Conservation (phyloP, 2,797 vertebrate genomes). For the Hybognathus amarus region DNA sequence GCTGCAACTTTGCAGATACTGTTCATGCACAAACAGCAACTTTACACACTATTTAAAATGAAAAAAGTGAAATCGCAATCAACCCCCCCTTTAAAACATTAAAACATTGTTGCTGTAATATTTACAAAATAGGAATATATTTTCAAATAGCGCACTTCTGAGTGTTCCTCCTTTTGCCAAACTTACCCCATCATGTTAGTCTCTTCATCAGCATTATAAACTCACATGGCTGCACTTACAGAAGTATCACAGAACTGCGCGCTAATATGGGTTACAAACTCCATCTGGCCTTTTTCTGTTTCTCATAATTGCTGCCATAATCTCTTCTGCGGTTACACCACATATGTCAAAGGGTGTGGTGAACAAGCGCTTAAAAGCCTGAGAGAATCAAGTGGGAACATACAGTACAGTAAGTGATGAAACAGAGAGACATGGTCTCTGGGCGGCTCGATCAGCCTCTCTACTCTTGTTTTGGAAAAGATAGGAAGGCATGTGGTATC, state of each 20-base stretch:
- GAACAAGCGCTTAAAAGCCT: constrained; percentile 36
- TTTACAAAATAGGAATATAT: not conserved
- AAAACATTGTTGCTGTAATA: not conserved
- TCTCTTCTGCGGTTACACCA: constrained; percentile 63
- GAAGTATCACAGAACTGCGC: constrained; percentile 66
- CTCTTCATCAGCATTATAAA: constrained; percentile 55
- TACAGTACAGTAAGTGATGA: not conserved
- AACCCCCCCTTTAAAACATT: too few relatives aligned
- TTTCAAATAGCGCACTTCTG: not conserved
- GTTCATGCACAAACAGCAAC: too few relatives aligned
- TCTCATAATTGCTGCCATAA: constrained; percentile 65
- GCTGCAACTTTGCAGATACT: too few relatives aligned
- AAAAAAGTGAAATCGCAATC: too few relatives aligned
- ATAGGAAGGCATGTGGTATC: constrained; percentile 25
- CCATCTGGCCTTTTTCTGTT: constrained; percentile 47
- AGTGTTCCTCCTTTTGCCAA: not conserved
- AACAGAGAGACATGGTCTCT: constrained; percentile 2
- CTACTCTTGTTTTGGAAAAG: constrained; percentile 30
- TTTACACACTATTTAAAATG: too few relatives aligned
- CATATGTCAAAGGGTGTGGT: constrained; percentile 33
- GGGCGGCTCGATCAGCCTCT: not conserved
- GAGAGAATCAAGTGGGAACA: constrained; percentile 35
- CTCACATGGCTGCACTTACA: constrained; percentile 67
- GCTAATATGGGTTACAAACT: constrained; percentile 68
- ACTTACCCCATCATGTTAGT: not conserved